phyloP scores from a whole-genome alignment of 2,888 invertebrate genomes.

The Melieria crassipennis region DNA sequence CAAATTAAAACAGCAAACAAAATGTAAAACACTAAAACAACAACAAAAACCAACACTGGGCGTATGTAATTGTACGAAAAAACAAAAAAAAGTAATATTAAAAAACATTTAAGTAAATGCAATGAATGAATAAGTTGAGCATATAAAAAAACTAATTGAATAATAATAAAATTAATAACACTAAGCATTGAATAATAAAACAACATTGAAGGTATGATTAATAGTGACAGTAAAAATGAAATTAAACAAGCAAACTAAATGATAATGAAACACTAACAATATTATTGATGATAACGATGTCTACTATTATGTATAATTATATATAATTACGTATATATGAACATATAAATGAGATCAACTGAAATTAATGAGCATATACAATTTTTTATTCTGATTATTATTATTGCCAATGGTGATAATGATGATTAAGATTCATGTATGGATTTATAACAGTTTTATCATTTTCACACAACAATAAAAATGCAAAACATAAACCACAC shows the following conservation, averaged over 20 bases:
- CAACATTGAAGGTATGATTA: not conserved
- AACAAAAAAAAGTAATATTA: not conserved
- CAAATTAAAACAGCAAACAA: not conserved
- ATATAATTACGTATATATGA: conserved; percentile 8
- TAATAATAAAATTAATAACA: conserved; percentile 2
- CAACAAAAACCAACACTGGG: not conserved
- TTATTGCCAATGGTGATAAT: conserved; percentile 19
- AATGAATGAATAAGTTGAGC: not conserved
- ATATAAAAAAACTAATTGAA: not conserved
- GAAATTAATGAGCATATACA: conserved; percentile 33
- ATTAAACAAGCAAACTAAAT: conserved; percentile 5
- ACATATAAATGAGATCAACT: conserved; percentile 33
- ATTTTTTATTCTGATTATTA: conserved; percentile 20
- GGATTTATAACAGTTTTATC: conserved; percentile 41
- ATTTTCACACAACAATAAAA: conserved; percentile 41
- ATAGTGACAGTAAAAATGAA: not conserved
- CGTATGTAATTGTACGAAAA: not conserved
- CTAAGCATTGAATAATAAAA: not conserved
- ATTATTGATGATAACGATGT: conserved; percentile 34
- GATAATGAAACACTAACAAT: conserved; percentile 14
- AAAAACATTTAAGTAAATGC: not conserved
- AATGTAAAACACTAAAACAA: not conserved
- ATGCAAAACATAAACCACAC: conserved; percentile 35
- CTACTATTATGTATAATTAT: not conserved
- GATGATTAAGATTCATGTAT: not conserved